phyloP scores from a whole-genome alignment of 1,140 invertebrate species.

The Lepidurus apus region DNA sequence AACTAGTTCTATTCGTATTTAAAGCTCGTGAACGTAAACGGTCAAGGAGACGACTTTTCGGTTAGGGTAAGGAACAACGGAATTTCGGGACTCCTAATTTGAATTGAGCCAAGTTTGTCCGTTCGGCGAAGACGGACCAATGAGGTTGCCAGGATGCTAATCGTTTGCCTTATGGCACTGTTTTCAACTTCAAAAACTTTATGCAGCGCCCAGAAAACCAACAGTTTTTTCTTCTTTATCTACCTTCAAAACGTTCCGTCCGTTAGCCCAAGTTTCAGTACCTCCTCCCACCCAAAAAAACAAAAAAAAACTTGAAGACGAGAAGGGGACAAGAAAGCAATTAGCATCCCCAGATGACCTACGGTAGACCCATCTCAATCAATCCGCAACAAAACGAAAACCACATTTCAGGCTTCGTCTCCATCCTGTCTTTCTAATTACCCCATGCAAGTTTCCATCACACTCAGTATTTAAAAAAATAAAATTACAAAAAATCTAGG shows the following conservation, averaged over 20 bases:
- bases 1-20: background rate
- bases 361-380: background rate
- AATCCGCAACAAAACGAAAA: background rate
- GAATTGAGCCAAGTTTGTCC: background rate
- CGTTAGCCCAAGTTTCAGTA: background rate
- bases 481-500: background rate
- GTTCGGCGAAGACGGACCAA: background rate
- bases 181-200: background rate
- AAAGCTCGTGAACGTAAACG: background rate
- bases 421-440: conserved; percentile 10
- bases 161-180: conserved; percentile 16
- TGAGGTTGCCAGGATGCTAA: background rate
- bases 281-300: background rate
- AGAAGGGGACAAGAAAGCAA: conserved; percentile 14
- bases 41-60: background rate
- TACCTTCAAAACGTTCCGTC: background rate
- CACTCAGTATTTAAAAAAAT: background rate
- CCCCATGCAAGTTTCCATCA: background rate
- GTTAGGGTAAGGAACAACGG: background rate
- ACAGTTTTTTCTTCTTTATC: background rate
- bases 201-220: background rate
- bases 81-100: background rate
- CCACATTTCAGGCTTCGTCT: background rate
- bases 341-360: background rate
- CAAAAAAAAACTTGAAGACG: background rate